Conservation (phyloP, 2,888 invertebrate genomes). For the Drosophila ustulata region DNA sequence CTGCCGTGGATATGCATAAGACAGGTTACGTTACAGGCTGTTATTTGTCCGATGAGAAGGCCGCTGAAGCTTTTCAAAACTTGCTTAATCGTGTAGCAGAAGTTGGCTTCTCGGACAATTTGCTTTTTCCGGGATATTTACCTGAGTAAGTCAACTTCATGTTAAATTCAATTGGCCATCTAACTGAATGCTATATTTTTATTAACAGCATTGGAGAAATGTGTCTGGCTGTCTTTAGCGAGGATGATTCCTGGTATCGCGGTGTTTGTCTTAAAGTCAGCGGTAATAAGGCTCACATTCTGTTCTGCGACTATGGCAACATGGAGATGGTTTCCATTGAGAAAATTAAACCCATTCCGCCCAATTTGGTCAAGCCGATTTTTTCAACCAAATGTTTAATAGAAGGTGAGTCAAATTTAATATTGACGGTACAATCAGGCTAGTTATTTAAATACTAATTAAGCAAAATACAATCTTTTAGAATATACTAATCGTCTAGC, state of each 20-base stretch:
- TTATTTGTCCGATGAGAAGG: constrained; percentile 21
- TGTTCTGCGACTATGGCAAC: constrained; percentile 64
- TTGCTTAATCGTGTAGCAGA: constrained; percentile 2
- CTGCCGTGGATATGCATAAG: constrained; percentile 12
- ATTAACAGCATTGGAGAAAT: constrained; percentile 53
- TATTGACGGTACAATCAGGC: too few species aligned
- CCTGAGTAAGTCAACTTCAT: constrained; percentile 43
- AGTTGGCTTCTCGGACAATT: constrained; percentile 21
- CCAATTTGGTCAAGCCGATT: constrained; percentile 3
- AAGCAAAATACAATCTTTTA: too few species aligned
- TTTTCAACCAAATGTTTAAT: constrained; percentile 60
- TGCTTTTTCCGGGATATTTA: constrained; percentile 25
- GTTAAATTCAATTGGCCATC: not conserved
- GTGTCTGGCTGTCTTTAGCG: constrained; percentile 49
- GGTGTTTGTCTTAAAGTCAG: constrained; percentile 42
- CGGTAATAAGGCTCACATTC: constrained; percentile 24
- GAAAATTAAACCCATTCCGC: constrained; percentile 47
- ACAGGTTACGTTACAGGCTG: constrained; percentile 50
- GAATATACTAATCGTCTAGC: too few species aligned
- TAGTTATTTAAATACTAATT: too few species aligned
- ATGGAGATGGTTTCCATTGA: constrained; percentile 30
- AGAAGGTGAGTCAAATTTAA: constrained; percentile 37
- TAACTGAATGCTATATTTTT: not conserved
- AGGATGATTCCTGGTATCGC: constrained; percentile 64
- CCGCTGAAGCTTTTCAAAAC: constrained; percentile 17